These are phyloP conservation scores for Tetragnatha montana DNA, from an alignment of 2,888 invertebrate species.

Conservation along the genomic window DNA sequence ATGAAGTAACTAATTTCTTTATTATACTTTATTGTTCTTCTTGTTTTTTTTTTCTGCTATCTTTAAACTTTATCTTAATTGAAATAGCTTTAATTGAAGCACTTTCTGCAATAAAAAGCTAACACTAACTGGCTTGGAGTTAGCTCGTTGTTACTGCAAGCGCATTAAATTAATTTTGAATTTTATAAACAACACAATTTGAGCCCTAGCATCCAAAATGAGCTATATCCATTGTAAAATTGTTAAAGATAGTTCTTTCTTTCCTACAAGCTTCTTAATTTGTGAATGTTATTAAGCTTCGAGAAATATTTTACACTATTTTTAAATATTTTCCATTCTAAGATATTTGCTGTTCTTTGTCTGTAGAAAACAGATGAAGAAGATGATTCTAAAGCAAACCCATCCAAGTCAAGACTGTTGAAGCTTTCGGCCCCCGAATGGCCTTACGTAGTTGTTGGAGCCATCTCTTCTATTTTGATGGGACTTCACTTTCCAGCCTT, in stretches of 20 bases:
- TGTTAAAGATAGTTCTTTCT: not conserved
- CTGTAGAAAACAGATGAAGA: conserved; percentile 32
- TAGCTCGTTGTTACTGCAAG: no score
- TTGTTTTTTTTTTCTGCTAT: no score
- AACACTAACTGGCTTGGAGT: no score
- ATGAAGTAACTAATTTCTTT: no score
- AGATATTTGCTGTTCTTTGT: not conserved
- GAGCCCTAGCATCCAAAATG: not conserved
- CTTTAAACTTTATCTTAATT: no score
- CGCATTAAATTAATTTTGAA: not conserved
- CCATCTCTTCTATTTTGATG: conserved; percentile 81
- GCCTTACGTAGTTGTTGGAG: conserved; percentile 81
- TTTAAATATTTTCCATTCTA: not conserved
- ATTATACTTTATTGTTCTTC: no score
- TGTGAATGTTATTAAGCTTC: no score
- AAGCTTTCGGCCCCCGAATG: conserved; percentile 83
- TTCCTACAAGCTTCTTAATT: no score
- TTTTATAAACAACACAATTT: not conserved
- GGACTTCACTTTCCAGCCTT: conserved; percentile 85
- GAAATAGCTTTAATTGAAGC: no score
- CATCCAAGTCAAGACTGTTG: conserved; percentile 78
- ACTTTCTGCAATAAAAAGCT: no score
- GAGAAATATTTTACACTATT: no score
- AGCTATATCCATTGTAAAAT: not conserved
- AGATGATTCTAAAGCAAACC: conserved; percentile 13